These are phyloP conservation scores for Saturnia pavonia DNA, from an alignment of 2,888 invertebrate species.

Conservation along the genomic window DNA sequence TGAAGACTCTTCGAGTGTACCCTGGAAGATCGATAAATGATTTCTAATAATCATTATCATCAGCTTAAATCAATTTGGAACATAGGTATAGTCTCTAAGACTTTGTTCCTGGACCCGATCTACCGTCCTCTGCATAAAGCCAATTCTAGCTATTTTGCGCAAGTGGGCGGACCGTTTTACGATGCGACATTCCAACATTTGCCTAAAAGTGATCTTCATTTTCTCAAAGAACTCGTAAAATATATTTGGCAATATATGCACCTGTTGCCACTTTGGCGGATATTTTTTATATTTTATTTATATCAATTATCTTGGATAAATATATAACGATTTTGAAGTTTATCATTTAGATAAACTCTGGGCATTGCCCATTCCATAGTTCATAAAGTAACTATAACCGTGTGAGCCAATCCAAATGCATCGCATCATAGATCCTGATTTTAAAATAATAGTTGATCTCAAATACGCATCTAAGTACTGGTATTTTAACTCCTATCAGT, in stretches of 20 bases:
- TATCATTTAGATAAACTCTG: too few relatives aligned
- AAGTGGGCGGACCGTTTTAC: not conserved
- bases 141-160: not conserved
- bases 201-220: not conserved
- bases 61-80: not conserved
- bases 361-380: too few relatives aligned
- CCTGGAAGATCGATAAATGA: too few relatives aligned
- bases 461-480: not conserved
- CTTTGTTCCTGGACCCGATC: not conserved
- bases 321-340: too few relatives aligned
- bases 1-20: not conserved
- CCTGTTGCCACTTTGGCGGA: too few relatives aligned
- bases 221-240: not conserved
- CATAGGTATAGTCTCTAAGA: not conserved
- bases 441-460: not conserved
- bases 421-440: not conserved
- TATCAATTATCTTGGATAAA: too few relatives aligned
- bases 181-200: not conserved
- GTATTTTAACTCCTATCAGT: not conserved
- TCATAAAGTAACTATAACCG: too few relatives aligned
- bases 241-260: not conserved
- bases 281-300: too few relatives aligned
- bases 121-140: not conserved
- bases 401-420: not conserved
- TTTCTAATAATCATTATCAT: not conserved